These are phyloP conservation scores for Caenorhabditis zanzibari DNA, from an alignment of 2,888 invertebrate species.

Conservation along the genomic window DNA sequence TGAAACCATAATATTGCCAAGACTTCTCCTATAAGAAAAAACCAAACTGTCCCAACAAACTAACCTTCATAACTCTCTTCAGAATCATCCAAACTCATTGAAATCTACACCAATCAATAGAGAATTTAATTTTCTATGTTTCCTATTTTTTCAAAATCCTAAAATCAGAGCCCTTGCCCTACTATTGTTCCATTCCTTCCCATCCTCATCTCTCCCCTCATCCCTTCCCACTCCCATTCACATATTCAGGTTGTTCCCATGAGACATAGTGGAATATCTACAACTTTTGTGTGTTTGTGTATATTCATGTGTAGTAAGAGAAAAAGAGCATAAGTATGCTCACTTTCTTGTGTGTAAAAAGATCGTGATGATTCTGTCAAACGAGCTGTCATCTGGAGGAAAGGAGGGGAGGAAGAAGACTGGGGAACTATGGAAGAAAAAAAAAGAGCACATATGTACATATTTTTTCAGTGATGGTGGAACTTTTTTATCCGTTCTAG, in stretches of 20 bases:
- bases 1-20: no score
- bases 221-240: neutral
- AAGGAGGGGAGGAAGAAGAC: neutral
- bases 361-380: slow-evolving; percentile 65
- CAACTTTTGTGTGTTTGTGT: slow-evolving; percentile 18
- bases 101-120: no score
- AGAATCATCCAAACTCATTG: no score
- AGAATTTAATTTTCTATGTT: no score
- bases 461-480: neutral
- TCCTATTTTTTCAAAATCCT: no score
- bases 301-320: neutral
- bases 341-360: slow-evolving; percentile 29
- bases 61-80: no score
- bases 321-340: slow-evolving; percentile 9
- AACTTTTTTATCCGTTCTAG: neutral
- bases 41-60: no score
- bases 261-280: slow-evolving; percentile 8
- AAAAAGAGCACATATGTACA: neutral
- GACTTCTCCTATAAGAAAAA: no score
- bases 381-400: slow-evolving; percentile 64
- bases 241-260: slow-evolving; percentile 30
- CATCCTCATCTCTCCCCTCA: neutral
- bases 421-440: neutral
- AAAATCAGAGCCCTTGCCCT: neutral
- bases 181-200: neutral